Conservation (phyloP, 2,113 vertebrate species). For the Nesogale talazaci region DNA sequence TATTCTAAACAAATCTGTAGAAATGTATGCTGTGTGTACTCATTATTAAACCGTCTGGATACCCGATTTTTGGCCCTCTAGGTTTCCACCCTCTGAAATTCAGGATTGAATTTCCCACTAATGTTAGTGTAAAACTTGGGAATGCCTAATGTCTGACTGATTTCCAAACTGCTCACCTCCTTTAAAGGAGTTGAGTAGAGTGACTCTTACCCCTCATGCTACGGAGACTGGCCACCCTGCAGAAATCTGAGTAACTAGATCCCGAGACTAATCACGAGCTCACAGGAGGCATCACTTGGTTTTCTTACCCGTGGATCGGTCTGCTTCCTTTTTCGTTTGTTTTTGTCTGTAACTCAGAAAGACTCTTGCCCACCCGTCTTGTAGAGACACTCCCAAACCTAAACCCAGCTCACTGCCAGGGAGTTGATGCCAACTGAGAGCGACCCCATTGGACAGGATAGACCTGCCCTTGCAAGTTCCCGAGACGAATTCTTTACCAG, state of each 20-base stretch:
- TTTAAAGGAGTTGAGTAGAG: neutral
- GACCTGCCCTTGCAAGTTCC: too few relatives aligned
- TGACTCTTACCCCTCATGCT: neutral
- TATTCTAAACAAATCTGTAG: neutral
- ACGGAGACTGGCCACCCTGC: neutral
- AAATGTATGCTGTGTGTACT: neutral
- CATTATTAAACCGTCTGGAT: neutral
- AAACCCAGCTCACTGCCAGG: too few relatives aligned
- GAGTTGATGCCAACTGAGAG: too few relatives aligned
- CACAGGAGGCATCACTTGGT: neutral
- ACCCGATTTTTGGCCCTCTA: constrained; percentile 4
- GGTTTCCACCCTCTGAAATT: neutral
- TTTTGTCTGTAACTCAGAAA: neutral
- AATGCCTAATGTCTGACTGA: neutral
- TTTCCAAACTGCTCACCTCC: neutral
- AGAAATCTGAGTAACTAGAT: neutral
- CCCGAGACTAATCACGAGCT: neutral
- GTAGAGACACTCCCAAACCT: neutral
- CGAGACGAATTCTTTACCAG: too few relatives aligned
- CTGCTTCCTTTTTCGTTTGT: neutral
- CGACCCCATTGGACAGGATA: too few relatives aligned
- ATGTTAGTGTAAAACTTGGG: neutral
- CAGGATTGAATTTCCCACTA: neutral
- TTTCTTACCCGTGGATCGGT: neutral
- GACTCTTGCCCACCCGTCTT: neutral